Conservation (phyloP, 2,888 invertebrate genomes). For the Dicyrtoma fusca region DNA sequence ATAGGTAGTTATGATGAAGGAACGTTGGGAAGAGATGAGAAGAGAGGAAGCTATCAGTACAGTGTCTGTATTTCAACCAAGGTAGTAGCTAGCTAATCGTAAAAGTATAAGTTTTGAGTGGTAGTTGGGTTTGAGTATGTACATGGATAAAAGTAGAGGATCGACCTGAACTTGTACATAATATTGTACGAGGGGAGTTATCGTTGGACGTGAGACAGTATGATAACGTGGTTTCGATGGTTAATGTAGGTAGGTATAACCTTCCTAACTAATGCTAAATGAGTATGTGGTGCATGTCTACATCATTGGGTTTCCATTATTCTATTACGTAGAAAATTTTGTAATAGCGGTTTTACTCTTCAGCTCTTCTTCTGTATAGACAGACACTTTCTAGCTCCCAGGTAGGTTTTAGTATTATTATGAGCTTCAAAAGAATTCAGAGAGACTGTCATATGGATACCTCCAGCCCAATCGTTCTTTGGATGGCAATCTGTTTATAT, state of each 20-base stretch:
- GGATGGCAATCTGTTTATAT: slow-evolving; percentile 26
- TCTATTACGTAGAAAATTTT: slow-evolving; percentile 13
- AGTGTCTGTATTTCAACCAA: no score
- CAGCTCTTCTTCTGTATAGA: background rate
- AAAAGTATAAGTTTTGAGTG: no score
- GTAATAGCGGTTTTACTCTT: background rate
- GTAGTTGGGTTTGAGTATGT: no score
- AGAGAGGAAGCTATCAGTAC: no score
- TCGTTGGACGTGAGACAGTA: background rate
- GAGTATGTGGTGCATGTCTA: background rate
- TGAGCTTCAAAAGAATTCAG: slow-evolving; percentile 38
- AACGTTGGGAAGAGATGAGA: no score
- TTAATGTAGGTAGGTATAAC: slow-evolving; percentile 17
- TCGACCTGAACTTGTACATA: no score
- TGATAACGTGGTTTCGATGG: slow-evolving; percentile 29
- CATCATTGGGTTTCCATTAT: background rate
- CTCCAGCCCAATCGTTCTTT: slow-evolving; percentile 36
- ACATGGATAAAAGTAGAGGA: no score
- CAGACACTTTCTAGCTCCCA: slow-evolving; percentile 1
- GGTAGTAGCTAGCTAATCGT: no score
- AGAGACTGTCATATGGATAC: slow-evolving; percentile 39
- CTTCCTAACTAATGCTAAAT: slow-evolving; percentile 33
- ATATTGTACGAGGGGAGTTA: no score
- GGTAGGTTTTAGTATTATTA: slow-evolving; percentile 15
- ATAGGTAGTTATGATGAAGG: no score